Base-by-base conservation (phyloP, 1,140 invertebrate species). In the Colletes latitarsis region DNA sequence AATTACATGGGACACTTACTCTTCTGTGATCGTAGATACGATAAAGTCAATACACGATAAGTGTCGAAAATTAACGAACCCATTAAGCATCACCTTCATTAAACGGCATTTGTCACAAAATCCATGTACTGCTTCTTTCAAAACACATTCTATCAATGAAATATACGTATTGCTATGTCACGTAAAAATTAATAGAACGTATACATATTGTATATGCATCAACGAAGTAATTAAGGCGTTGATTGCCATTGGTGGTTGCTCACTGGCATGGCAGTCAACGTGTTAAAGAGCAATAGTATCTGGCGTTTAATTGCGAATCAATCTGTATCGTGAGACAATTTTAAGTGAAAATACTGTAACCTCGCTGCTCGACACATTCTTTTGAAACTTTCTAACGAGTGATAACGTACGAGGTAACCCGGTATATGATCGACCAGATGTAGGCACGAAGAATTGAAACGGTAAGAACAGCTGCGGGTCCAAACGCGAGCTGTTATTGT, bases 381-480 rank as follows among this genome's bases (percentile, higher is more conserved):
- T 49, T 49, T 8, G 49, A 49, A 49, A 49, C 49, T 49, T 49
- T 49, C 49, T 12, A 49, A 3, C 49, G 49, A 46, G 43, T 19
- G 6, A 46, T 30, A 30, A 15, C 39, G 17, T 39, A 21, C 15
- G 1, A 6, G 17, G 15, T 19, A 62, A 80, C 74, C 74, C 74
- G 67, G 41, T 64, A 62, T n/a, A 53, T 41, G 15, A 63, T 14
- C 64, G 62, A 15, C 39, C 75, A 75, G 79, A 82, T 76, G 62
- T 58, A 77, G 66, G 41, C 69, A 79, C 53, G 30, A 77, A 58
- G 70, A 75, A 83, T 76, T 68, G 72, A 77, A 83, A 87, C 78
- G 63, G 73, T 67, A 79, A 76, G 86, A 88, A 83, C 86, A 89
- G 88, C 86, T 89, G 88, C 58, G 84, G 78, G 70, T 78, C 64